Base-by-base conservation (phyloP, 1,140 invertebrate species). In the Aphaenogaster rudis region DNA sequence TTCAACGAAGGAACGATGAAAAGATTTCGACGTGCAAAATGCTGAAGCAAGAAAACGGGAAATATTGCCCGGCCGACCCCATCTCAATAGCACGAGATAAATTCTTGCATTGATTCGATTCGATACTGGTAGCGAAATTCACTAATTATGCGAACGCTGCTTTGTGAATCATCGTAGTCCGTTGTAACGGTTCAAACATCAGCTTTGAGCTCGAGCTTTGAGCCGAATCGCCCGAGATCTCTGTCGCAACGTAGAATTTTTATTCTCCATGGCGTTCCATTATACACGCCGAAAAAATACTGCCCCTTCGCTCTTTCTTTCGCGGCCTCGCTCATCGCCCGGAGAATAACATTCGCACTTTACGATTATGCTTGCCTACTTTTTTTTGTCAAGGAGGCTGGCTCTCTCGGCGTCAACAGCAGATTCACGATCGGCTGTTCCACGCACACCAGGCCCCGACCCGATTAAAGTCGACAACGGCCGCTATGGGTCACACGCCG, bases 341-440 rank as follows among this genome's bases (percentile, higher is more conserved):
- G 79, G 84, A 91, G 89, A 91, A 91, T 91, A 91, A 91, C 90
- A 91, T 91, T 91, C 90, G 78, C 90, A 91, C 90, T 91, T 91
- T 91, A 91, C 89, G 90, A 91, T 91, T 91, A 88, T 91, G 90
- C 79, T 86, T 88, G 89, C 89, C 90, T 88, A 91, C 87, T 88
- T 91, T 87, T 91, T 71, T 86, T 90, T 80, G 72, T 85, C 89
- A 86, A 88, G 39, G 50, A 66, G 78, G 72, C 71, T 45, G 89
- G 78, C 79, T 86, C 33, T 57, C 71, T 88, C 57, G 74, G 90
- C 88, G 67, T 91, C 89, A 91, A 88, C 90, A 84, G 78, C 90
- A 91, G 89, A 91, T 91, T 91, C 89, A 91, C 89, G 90, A 91
- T 91, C 84, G 84, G 66, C 81, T 86, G 78, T 71, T 81, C 28